These are phyloP conservation scores for Tetanocera ferruginea DNA, from an alignment of 2,888 invertebrate genomes.

Conservation along the genomic window DNA sequence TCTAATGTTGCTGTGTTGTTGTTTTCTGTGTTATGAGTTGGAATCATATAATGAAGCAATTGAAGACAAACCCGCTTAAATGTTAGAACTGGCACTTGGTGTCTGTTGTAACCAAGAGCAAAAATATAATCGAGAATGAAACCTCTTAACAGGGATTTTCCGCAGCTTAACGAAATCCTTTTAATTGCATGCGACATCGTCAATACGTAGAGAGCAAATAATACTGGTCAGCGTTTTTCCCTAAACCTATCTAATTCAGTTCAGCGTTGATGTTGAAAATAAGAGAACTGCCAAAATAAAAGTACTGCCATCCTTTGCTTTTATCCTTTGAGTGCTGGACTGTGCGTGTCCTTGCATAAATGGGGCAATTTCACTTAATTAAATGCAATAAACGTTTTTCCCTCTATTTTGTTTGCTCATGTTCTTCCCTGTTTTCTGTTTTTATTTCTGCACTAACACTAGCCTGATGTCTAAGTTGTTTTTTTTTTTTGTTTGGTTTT, in stretches of 20 bases:
- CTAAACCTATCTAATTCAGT: too few relatives aligned
- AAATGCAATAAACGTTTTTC: constrained; percentile 32
- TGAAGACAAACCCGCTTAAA: neutral
- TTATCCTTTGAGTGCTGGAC: neutral
- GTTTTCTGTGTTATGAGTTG: neutral
- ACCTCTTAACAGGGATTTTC: too few relatives aligned
- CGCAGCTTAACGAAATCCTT: too few relatives aligned
- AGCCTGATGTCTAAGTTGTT: neutral
- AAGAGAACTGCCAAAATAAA: neutral
- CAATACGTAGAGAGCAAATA: too few relatives aligned
- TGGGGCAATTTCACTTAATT: constrained; percentile 41
- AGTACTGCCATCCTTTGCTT: neutral
- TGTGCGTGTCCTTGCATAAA: constrained; percentile 38
- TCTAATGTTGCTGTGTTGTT: neutral
- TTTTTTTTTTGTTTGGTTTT: neutral
- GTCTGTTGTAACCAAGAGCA: too few relatives aligned
- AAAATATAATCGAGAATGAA: too few relatives aligned
- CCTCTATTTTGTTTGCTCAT: neutral
- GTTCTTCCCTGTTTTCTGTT: neutral
- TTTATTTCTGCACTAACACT: neutral
- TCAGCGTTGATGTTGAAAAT: neutral
- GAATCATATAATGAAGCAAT: neutral
- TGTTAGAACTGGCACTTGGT: too few relatives aligned
- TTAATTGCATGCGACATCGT: too few relatives aligned
- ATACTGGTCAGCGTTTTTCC: too few relatives aligned